Evolutionary conservation across 2,113 vertebrate species (phyloP).

Genomic region (Leptobrachium leishanense): DNA sequence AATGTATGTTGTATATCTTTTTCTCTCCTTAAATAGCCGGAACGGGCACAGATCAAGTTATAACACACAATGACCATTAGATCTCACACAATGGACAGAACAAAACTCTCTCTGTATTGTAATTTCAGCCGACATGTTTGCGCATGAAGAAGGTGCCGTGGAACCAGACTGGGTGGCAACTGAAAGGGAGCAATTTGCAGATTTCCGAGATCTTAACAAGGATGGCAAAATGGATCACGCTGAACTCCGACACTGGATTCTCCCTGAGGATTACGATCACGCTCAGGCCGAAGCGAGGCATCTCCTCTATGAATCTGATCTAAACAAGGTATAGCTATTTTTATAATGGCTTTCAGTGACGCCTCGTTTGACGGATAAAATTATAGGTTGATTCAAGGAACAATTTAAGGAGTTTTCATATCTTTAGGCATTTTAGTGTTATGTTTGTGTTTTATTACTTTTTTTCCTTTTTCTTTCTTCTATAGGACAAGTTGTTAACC

Average conservation of each 20-base stretch:
- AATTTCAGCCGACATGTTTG: constrained; percentile 90
- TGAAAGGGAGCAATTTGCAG: constrained; percentile 91
- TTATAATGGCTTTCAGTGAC: no score
- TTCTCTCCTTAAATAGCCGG: no score
- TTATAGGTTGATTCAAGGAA: no score
- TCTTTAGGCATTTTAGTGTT: no score
- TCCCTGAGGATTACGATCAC: constrained; percentile 94
- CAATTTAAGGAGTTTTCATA: no score
- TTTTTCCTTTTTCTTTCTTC: constrained; percentile 26
- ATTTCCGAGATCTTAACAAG: constrained; percentile 94
- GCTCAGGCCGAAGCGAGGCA: constrained; percentile 93
- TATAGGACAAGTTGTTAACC: constrained; percentile 87
- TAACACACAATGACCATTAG: no score
- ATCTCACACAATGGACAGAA: no score
- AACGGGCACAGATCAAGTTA: no score
- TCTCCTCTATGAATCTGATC: constrained; percentile 90
- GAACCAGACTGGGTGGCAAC: constrained; percentile 95
- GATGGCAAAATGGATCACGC: constrained; percentile 94
- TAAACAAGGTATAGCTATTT: constrained; percentile 78
- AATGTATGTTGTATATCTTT: no score
- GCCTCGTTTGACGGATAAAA: no score
- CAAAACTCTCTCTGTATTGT: background rate
- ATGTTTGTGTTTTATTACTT: background rate
- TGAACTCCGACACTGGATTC: constrained; percentile 95
- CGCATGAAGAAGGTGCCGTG: constrained; percentile 85